A percentile compares a stretch with the other conserved stretches of the same genome.
Conservation (phyloP, 1,140 invertebrate genomes). For the Zaprionus davidi region DNA sequence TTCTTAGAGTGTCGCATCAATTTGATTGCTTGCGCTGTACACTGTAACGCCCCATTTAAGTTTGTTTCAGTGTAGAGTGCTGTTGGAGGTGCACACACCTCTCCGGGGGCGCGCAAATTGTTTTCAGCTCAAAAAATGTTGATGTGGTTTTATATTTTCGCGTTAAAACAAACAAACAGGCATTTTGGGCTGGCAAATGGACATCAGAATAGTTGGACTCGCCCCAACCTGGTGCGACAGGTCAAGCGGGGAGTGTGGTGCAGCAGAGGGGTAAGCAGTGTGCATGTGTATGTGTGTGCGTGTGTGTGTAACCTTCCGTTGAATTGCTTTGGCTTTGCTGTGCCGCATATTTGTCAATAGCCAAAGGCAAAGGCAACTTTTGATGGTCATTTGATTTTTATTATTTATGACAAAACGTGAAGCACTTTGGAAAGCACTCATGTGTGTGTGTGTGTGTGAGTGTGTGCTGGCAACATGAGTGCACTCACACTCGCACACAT, state of each 20-base stretch:
- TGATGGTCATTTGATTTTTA: conserved; percentile 79
- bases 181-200: conserved; percentile 76
- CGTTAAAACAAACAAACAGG: conserved; percentile 77
- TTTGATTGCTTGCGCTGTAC: neutral
- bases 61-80: conserved; percentile 1
- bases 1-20: neutral
- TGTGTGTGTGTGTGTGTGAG: neutral
- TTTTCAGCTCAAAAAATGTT: conserved; percentile 64
- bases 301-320: conserved; percentile 63
- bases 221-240: conserved; percentile 54
- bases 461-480: conserved; percentile 30
- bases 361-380: conserved; percentile 56
- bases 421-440: conserved; percentile 56
- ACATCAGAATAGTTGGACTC: conserved; percentile 64
- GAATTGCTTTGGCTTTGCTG: conserved; percentile 37
- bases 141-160: conserved; percentile 81
- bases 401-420: conserved; percentile 81
- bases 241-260: conserved; percentile 17
- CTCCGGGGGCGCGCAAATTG: conserved; percentile 42
- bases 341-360: conserved; percentile 66
- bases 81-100: conserved; percentile 13
- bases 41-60: neutral
- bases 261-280: neutral
- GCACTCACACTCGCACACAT: conserved; percentile 33
- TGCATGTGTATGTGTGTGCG: conserved; percentile 9